Conservation (phyloP, 30 jellyfish, hydroid and myxozoan genomes). For the Turritopsis rubra region DNA sequence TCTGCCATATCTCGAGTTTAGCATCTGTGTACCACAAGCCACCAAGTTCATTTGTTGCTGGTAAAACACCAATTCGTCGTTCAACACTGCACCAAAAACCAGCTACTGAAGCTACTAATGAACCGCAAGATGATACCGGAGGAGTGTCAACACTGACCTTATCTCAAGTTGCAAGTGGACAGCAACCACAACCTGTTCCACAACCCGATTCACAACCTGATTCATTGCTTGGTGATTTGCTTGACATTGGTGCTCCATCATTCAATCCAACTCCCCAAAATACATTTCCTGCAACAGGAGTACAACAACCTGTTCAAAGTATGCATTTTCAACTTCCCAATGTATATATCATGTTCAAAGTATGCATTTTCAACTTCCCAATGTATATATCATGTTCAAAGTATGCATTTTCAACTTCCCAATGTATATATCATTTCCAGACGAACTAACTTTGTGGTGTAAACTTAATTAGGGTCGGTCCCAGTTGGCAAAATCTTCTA, state of each 20-base stretch:
- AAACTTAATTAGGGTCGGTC: not conserved
- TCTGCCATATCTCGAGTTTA: constrained; percentile 89
- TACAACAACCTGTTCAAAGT: constrained; percentile 55
- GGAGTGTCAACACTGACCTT: constrained; percentile 57
- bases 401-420: constrained; percentile 2
- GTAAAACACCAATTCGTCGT: constrained; percentile 79
- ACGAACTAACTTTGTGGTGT: constrained; percentile 18
- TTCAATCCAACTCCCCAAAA: not conserved
- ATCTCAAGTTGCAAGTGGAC: constrained; percentile 57
- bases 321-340: constrained; percentile 25
- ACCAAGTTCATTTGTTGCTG: constrained; percentile 95
- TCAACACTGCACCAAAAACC: constrained; percentile 73
- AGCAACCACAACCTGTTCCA: constrained; percentile 38
- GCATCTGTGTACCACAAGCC: constrained; percentile 97
- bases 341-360: constrained; percentile 2
- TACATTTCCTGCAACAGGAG: constrained; percentile 15
- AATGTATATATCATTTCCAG: not conserved
- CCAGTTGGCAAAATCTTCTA: too few relatives aligned
- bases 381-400: not conserved
- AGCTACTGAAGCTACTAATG: constrained; percentile 52
- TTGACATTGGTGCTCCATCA: constrained; percentile 10
- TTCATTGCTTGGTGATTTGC: constrained; percentile 59
- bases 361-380: not conserved
- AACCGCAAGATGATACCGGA: constrained; percentile 45
- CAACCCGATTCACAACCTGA: constrained; percentile 39